Percentiles rank a stretch among this genome's conserved stretches.
phyloP scores from a whole-genome alignment of 2,888 invertebrate genomes.

The Acanthosoma haemorrhoidale region DNA sequence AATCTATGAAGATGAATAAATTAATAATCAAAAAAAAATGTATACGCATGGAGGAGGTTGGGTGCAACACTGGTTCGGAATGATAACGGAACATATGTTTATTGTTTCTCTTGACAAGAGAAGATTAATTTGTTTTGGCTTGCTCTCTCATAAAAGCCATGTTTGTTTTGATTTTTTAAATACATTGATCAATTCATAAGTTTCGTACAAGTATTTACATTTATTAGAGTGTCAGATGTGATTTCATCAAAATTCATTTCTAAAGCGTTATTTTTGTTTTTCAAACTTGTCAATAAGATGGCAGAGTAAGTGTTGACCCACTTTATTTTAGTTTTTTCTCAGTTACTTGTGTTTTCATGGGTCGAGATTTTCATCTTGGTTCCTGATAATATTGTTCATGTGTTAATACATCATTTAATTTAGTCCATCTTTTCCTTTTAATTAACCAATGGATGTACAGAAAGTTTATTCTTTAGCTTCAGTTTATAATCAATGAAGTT shows the following conservation, averaged over 20 bases:
- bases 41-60: too few species aligned
- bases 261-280: slow-evolving; percentile 3
- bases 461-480: too few species aligned
- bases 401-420: too few species aligned
- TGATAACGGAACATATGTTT: not conserved
- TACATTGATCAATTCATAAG: not conserved
- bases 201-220: not conserved
- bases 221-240: not conserved
- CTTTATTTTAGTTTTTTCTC: not conserved
- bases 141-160: not conserved
- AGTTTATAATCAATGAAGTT: too few species aligned
- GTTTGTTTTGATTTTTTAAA: not conserved
- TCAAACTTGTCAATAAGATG: slow-evolving; percentile 23
- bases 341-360: not conserved
- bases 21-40: too few species aligned
- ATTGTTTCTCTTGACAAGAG: not conserved
- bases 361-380: too few species aligned
- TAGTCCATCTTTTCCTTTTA: too few species aligned
- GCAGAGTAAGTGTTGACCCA: slow-evolving; percentile 30
- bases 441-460: too few species aligned
- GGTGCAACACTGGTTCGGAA: not conserved
- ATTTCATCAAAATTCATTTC: not conserved
- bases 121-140: not conserved
- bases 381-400: too few species aligned
- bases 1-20: too few species aligned